Evolutionary conservation across 2,888 invertebrate genomes (phyloP).

Genomic region (Cacoxenus indagator): DNA sequence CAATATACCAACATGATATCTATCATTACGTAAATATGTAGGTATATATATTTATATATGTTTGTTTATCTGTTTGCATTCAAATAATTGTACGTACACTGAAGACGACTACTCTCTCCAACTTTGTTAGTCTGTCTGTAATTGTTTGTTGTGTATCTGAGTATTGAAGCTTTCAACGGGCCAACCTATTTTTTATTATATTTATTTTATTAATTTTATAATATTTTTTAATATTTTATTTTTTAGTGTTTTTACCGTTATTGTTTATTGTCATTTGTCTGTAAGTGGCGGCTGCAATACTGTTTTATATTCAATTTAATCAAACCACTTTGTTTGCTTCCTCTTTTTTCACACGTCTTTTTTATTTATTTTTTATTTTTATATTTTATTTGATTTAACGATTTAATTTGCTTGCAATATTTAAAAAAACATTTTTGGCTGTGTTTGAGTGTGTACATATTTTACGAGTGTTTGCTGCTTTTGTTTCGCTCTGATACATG

Average conservation of each 20-base stretch:
- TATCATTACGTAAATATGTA: background rate
- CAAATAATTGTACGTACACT: background rate
- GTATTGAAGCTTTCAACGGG: too few relatives aligned
- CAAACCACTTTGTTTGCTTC: background rate
- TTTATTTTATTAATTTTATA: background rate
- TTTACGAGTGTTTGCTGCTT: background rate
- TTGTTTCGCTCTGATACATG: background rate
- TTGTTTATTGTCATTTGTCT: background rate
- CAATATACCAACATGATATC: background rate
- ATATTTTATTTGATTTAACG: too few relatives aligned
- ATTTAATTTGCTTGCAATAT: background rate
- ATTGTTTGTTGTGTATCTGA: background rate
- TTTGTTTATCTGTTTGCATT: background rate
- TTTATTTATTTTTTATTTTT: background rate
- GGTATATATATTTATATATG: background rate
- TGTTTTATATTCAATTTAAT: background rate
- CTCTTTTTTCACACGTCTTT: background rate
- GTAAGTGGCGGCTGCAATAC: background rate
- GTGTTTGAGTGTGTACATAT: background rate
- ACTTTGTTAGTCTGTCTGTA: background rate
- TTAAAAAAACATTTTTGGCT: background rate
- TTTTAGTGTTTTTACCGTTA: background rate
- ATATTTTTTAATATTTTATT: background rate
- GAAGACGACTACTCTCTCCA: background rate
- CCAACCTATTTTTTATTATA: background rate